Evolutionary conservation across 2,797 vertebrate species (phyloP).

Genomic region (Pseudotriccus pelzelni): DNA sequence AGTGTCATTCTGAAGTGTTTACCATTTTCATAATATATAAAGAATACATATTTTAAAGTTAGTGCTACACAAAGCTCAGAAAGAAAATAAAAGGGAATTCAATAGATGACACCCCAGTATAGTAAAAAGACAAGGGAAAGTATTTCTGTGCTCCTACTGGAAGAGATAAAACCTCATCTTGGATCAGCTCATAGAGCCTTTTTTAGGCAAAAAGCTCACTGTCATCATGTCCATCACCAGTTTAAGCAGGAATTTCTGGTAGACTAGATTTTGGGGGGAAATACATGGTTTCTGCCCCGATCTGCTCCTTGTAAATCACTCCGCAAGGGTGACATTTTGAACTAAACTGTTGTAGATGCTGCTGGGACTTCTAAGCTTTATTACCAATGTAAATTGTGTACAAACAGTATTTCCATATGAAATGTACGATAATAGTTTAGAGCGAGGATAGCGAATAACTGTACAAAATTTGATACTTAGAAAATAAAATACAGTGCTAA

Average conservation of each 20-base stretch:
- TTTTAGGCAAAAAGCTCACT: background rate
- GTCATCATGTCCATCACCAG: background rate
- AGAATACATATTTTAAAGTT: background rate
- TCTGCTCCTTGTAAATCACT: background rate
- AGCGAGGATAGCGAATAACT: slow-evolving; percentile 50
- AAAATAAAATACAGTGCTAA: slow-evolving; percentile 34
- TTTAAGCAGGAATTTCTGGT: background rate
- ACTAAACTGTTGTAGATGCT: slow-evolving; percentile 63
- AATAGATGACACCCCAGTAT: background rate
- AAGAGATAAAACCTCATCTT: background rate
- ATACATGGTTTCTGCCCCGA: background rate
- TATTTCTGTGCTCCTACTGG: background rate
- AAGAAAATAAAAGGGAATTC: slow-evolving; percentile 6
- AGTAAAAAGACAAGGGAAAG: background rate
- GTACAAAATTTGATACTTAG: slow-evolving; percentile 69
- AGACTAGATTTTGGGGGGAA: background rate
- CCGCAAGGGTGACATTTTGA: background rate
- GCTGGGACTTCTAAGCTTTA: slow-evolving; percentile 71
- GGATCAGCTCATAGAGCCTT: background rate
- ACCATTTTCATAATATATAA: background rate
- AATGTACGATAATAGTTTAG: slow-evolving; percentile 54
- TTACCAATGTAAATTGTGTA: slow-evolving; percentile 74
- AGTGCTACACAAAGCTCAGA: background rate
- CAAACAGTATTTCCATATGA: slow-evolving; percentile 61
- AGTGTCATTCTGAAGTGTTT: background rate